Base-by-base conservation (phyloP, 2,113 vertebrate genomes). In the Pitta sordida region DNA sequence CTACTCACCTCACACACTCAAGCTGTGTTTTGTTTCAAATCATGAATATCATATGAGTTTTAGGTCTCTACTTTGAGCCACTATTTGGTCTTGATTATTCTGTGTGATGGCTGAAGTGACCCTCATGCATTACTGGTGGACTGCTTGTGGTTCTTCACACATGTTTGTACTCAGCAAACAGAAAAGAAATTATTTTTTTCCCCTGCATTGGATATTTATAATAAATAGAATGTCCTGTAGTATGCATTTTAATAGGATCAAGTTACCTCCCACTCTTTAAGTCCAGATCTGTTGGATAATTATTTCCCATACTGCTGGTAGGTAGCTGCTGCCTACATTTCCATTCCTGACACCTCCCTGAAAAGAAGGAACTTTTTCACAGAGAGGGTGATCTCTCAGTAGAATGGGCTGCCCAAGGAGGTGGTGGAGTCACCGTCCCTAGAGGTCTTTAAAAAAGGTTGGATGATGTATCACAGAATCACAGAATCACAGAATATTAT, bases 61-160 rank as follows among this genome's bases (percentile, higher is more conserved):
- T 17, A 80, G 32, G 51, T 53, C 24, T 18, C 32, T 75, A 12
- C 51, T 88, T 64, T 65, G 21, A 60, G 11, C 21, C 8, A 24
- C 9, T 62, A 41, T 17, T 51, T 34, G 13, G 11, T 76, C 41
- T 8, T 22, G 20, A 53, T 8, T 74, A 46, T 32, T 58, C 37
- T 46, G 19, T 37, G 22, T 55, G 32, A 22, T 1, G 1, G 9
- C n/a, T 52, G 64, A 73, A 82, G 21, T 20, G 36, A 60, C 48
- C 32, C 30, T 67, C 1, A 0, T 3, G 3, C 6, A 12, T 37
- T 12, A 37, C 26, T 0, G 0, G 7, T 34, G 39, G 39, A 27
- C 18, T 1, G 0, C 19, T 34, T 43, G 22, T 1, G 0, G 9
- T 11, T 68, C 34, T 74, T 51, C 78, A 67, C 19, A n/a, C 11